Evolutionary conservation across 2,113 vertebrate species (phyloP).

Genomic region (Brachypodius melanocephalos): DNA sequence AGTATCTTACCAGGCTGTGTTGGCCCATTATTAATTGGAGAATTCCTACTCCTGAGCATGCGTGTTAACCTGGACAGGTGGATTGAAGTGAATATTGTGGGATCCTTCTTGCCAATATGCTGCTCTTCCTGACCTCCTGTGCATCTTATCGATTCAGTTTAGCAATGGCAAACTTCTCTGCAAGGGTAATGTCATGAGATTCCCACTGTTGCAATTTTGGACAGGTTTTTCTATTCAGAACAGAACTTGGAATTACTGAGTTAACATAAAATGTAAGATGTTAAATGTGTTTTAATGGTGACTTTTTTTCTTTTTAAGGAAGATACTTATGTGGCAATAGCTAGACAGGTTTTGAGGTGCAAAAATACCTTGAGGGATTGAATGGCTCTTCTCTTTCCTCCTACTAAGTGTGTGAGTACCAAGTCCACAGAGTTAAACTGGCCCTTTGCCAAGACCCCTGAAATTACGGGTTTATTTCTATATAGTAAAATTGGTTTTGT

Average conservation of each 20-base stretch:
- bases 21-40: background rate
- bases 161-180: background rate
- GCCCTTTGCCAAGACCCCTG: background rate
- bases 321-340: background rate
- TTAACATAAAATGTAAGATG: background rate
- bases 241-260: background rate
- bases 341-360: background rate
- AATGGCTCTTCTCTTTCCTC: background rate
- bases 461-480: background rate
- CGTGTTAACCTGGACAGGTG: background rate
- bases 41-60: fast-evolving
- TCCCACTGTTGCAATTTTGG: background rate
- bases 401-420: background rate
- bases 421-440: background rate
- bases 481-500: background rate
- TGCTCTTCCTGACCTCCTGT: background rate
- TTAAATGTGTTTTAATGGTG: background rate
- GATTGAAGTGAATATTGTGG: background rate
- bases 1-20: background rate
- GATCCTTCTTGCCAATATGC: background rate
- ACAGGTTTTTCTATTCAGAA: background rate
- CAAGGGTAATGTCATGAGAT: background rate
- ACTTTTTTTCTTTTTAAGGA: background rate
- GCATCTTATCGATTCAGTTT: background rate
- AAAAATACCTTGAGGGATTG: background rate